A percentile compares a stretch with the other conserved stretches of the same genome.
These are phyloP conservation scores for Merops nubicus DNA, from an alignment of 2,113 vertebrate species.

Conservation along the genomic window DNA sequence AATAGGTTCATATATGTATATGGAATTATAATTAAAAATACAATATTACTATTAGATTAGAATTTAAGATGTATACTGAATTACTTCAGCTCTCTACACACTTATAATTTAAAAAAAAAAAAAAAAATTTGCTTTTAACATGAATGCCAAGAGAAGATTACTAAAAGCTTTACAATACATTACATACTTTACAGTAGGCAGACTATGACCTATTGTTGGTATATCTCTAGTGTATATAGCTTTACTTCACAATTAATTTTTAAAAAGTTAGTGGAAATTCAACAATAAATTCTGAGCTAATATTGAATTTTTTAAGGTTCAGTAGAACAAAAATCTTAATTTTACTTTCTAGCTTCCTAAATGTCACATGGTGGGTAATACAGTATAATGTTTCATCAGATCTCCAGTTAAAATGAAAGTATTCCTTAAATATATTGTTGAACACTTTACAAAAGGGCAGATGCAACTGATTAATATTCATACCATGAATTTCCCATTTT, in stretches of 20 bases:
- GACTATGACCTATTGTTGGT: neutral
- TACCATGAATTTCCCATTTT: neutral
- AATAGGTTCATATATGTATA: neutral
- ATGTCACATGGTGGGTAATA: neutral
- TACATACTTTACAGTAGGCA: neutral
- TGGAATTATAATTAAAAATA: too few relatives aligned
- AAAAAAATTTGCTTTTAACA: neutral
- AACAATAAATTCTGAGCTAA: neutral
- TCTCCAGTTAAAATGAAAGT: neutral
- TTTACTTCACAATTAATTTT: neutral
- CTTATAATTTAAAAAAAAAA: too few relatives aligned
- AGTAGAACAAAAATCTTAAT: neutral
- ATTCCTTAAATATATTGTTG: neutral
- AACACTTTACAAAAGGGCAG: neutral
- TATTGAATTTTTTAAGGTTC: neutral
- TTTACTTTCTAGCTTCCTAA: slow-evolving; percentile 14
- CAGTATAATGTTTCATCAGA: neutral
- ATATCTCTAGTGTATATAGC: neutral
- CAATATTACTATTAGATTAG: neutral
- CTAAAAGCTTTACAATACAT: neutral
- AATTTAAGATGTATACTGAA: neutral
- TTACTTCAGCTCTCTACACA: neutral
- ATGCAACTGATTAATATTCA: slow-evolving; percentile 10
- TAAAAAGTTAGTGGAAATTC: neutral
- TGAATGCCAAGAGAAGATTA: neutral